Percentiles rank a stretch among this genome's conserved stretches.
Evolutionary conservation across 1,140 invertebrate species (phyloP).

Genomic region (Nasonia vitripennis): DNA sequence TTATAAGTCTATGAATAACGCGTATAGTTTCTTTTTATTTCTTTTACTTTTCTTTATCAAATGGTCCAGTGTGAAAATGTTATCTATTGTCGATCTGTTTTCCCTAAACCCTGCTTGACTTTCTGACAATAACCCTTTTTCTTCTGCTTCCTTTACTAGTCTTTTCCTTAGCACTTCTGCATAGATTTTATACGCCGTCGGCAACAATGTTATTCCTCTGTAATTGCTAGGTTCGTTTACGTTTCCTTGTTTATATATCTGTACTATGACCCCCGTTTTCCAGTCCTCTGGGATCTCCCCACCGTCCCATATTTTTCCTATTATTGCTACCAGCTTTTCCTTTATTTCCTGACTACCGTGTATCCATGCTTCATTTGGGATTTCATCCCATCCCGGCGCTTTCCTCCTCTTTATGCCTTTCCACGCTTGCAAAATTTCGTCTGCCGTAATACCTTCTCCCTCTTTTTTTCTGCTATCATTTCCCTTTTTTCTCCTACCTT

Average conservation of each 20-base stretch:
- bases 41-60: background rate
- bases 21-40: slow-evolving; percentile 27
- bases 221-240: slow-evolving; percentile 21
- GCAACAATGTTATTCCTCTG: slow-evolving; percentile 16
- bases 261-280: slow-evolving; percentile 58
- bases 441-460: background rate
- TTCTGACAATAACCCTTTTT: background rate
- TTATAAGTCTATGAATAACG: slow-evolving; percentile 44
- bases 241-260: slow-evolving; percentile 29
- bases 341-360: too few relatives aligned
- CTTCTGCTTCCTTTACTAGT: slow-evolving; percentile 23
- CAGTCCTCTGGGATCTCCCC: slow-evolving; percentile 60
- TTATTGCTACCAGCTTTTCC: too few relatives aligned
- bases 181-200: slow-evolving; percentile 4
- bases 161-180: slow-evolving; percentile 35
- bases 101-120: slow-evolving; percentile 42
- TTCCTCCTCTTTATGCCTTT: slow-evolving; percentile 49
- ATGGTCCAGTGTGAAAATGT: slow-evolving; percentile 54
- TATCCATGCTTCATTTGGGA: slow-evolving; percentile 60
- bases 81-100: slow-evolving; percentile 54
- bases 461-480: background rate
- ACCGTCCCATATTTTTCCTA: slow-evolving; percentile 55
- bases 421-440: background rate
- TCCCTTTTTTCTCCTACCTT: background rate
- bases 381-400: slow-evolving; percentile 27